Evolutionary conservation across 1,140 invertebrate species (phyloP), one percentile per base, ranked within the genome.

Genomic region (Tribolium castaneum): DNA sequence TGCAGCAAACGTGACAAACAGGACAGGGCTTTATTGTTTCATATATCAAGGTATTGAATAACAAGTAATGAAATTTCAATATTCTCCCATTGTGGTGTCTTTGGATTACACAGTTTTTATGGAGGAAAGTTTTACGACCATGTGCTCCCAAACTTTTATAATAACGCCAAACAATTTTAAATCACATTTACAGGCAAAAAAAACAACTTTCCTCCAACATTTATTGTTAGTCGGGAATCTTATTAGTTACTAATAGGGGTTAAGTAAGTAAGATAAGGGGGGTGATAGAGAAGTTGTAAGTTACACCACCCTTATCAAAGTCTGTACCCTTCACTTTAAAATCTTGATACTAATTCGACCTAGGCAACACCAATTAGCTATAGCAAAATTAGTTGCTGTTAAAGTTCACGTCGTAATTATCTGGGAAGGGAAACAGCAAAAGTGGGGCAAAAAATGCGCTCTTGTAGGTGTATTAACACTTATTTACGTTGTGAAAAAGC

Each of bases 1-100:
- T 72, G 70, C 70, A 72, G 50, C 50, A 72, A 72, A 72, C 70
- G 70, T 72, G 70, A 72, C 70, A 72, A 72, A 72, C 39, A 30
- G 7, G 70, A 62, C 70, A 3, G 10, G 70, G 22, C 22, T 34
- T 34, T 34, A 51, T 59, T 59, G 54, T 59, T 59, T 59, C 45
- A 51, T 30, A 72, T 72, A 51, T 72, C 45, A 72, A 49, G 16
- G 70, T 72, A 72, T 72, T 72, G 22, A 71, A 45, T 14, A 71
- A 39, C 5, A 45, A 39, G 30, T 25, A 22, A 59, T 22, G 16
- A 30, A 59, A 59, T 19, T 30, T 59, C 54, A 59, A 59, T 59
- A 59, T 59, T 59, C 5, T 22, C 30, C 5, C 5, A 25, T 45
- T 6, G 39, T 30, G 25, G 25, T 30, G 25, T 30, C 25, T 30